Evolutionary conservation across 2,113 vertebrate genomes (phyloP).

Genomic region (Macaca mulatta): DNA sequence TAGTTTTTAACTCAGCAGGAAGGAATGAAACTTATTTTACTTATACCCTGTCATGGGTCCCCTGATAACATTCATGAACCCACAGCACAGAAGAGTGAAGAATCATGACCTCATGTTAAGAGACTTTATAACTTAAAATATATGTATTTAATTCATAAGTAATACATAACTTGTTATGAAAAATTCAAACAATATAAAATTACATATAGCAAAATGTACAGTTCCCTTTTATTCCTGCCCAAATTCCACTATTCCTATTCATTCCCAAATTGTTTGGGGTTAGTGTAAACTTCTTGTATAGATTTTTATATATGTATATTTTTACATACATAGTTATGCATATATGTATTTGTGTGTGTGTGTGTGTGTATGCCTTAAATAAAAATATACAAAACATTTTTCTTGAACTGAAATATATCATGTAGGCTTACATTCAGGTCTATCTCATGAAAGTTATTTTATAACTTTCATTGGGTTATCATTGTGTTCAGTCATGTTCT

Average conservation of each 20-base stretch:
- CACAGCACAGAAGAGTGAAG: neutral
- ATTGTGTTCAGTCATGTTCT: neutral
- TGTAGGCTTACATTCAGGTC: neutral
- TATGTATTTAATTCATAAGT: neutral
- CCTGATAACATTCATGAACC: neutral
- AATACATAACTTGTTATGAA: neutral
- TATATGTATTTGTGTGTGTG: neutral
- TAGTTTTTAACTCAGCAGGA: constrained; percentile 1
- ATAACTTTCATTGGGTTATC: neutral
- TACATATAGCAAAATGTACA: neutral
- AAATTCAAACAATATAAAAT: neutral
- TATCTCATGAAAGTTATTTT: neutral
- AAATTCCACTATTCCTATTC: neutral
- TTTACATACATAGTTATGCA: neutral
- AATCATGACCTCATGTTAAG: neutral
- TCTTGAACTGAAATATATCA: neutral
- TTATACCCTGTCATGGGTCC: neutral
- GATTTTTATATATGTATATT: neutral
- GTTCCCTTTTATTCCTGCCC: neutral
- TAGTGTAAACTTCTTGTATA: neutral
- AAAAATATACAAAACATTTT: neutral
- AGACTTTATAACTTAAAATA: neutral
- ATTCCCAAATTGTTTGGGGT: neutral
- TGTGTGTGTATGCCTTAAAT: neutral
- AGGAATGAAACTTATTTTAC: neutral